Conservation (phyloP, 2,797 vertebrate genomes). For the Pantherophis alleghaniensis region DNA sequence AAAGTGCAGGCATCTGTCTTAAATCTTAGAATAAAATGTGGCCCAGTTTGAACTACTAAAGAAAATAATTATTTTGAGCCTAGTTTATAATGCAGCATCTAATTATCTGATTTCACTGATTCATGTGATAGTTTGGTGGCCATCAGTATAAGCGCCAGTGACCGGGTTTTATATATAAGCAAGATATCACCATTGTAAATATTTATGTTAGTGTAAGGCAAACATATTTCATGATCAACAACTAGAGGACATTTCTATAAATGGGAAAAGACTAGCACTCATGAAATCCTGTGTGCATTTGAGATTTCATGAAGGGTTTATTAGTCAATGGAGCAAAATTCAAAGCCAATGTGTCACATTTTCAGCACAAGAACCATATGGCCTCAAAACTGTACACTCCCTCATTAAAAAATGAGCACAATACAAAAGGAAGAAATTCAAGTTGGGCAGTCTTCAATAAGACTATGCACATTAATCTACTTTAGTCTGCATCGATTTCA, state of each 20-base stretch:
- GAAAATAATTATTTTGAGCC: neutral
- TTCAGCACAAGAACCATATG: neutral
- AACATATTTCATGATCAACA: conserved; percentile 21
- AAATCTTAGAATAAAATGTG: neutral
- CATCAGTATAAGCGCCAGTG: conserved; percentile 23
- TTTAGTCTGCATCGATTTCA: neutral
- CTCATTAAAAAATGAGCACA: neutral
- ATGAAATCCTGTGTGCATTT: neutral
- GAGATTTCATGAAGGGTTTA: conserved; percentile 2
- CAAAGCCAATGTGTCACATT: neutral
- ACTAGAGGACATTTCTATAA: conserved; percentile 34
- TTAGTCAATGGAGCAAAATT: neutral
- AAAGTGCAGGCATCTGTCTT: neutral
- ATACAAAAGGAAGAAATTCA: neutral
- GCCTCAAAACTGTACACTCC: neutral
- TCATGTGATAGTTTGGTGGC: conserved; percentile 4
- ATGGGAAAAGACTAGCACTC: conserved; percentile 33
- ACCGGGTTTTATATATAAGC: conserved; percentile 1
- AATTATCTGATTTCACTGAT: neutral
- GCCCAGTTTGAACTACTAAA: neutral
- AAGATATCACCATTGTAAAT: conserved; percentile 46
- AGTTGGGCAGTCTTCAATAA: neutral
- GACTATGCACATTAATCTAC: neutral
- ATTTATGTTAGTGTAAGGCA: conserved; percentile 42
- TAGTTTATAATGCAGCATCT: neutral